These are phyloP conservation scores for Halichoerus grypus DNA, from an alignment of 2,113 vertebrate genomes.

Conservation along the genomic window DNA sequence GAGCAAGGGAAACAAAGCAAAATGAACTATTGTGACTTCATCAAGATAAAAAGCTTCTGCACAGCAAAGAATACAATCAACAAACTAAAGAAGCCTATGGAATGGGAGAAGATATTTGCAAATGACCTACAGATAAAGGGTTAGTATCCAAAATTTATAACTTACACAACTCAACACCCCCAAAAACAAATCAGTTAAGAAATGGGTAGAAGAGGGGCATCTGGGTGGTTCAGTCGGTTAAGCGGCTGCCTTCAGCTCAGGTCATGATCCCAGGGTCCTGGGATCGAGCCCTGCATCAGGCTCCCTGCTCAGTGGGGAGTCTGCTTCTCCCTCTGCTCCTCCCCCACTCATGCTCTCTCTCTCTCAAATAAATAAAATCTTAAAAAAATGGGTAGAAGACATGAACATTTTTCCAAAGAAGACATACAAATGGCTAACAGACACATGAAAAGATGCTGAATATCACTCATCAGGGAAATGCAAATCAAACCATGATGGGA, in stretches of 20 bases:
- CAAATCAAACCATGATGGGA: neutral
- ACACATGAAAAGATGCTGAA: neutral
- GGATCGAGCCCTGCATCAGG: too few relatives aligned
- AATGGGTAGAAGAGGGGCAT: neutral
- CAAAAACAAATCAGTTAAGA: neutral
- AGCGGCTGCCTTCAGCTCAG: too few relatives aligned
- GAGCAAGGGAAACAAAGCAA: neutral
- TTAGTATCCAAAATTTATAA: neutral
- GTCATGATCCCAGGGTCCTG: too few relatives aligned
- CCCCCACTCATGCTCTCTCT: too few relatives aligned
- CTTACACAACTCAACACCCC: neutral
- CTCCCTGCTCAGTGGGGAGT: too few relatives aligned
- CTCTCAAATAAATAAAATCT: too few relatives aligned
- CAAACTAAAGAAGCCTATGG: neutral
- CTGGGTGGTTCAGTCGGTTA: too few relatives aligned
- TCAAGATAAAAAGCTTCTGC: neutral
- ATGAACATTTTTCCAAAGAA: neutral
- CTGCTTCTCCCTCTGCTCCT: too few relatives aligned
- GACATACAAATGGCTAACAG: neutral
- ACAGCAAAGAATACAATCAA: neutral
- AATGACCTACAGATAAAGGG: neutral
- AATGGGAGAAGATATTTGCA: neutral
- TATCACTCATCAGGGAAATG: neutral
- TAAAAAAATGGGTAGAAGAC: neutral
- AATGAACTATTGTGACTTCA: neutral